A percentile compares a stretch with the other conserved stretches of the same genome.
These are phyloP conservation scores for Pangasianodon hypophthalmus DNA, from an alignment of 2,113 vertebrate species.

Conservation along the genomic window DNA sequence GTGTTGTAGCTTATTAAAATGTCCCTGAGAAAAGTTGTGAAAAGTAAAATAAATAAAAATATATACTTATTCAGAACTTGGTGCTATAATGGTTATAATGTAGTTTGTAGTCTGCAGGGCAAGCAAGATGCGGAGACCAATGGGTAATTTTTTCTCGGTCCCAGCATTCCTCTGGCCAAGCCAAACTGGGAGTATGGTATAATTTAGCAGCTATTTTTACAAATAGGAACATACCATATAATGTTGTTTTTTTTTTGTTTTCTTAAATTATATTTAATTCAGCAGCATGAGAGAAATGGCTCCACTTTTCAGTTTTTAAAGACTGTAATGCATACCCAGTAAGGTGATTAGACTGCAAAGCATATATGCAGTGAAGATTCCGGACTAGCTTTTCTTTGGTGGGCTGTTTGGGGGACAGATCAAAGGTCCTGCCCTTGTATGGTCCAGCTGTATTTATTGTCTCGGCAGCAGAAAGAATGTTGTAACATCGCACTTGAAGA, in stretches of 20 bases:
- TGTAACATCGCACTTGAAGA: not conserved
- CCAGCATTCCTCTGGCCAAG: constrained; percentile 67
- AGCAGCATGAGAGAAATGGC: constrained; percentile 49
- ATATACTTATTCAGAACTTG: constrained; percentile 26
- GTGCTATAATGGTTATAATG: constrained; percentile 11
- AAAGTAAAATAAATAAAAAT: no score
- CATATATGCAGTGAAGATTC: constrained; percentile 7
- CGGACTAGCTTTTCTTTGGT: not conserved
- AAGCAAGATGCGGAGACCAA: constrained; percentile 36
- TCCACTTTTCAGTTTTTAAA: constrained; percentile 36
- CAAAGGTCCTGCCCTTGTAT: constrained; percentile 3
- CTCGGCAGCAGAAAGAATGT: constrained; percentile 12
- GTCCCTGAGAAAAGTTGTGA: not conserved
- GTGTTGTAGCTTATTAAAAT: constrained; percentile 19
- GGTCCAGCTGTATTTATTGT: constrained; percentile 34
- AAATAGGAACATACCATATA: constrained; percentile 61
- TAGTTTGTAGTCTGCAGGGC: constrained; percentile 13
- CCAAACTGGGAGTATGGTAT: constrained; percentile 71
- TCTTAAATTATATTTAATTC: constrained; percentile 29
- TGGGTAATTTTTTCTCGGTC: constrained; percentile 39
- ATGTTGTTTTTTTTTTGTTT: constrained; percentile 43
- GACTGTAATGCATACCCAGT: constrained; percentile 1
- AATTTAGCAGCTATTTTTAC: constrained; percentile 79
- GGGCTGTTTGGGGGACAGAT: not conserved
- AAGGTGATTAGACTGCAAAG: not conserved